Evolutionary conservation across 2,888 invertebrate species (phyloP).

Genomic region (Himalopsyche anomala): DNA sequence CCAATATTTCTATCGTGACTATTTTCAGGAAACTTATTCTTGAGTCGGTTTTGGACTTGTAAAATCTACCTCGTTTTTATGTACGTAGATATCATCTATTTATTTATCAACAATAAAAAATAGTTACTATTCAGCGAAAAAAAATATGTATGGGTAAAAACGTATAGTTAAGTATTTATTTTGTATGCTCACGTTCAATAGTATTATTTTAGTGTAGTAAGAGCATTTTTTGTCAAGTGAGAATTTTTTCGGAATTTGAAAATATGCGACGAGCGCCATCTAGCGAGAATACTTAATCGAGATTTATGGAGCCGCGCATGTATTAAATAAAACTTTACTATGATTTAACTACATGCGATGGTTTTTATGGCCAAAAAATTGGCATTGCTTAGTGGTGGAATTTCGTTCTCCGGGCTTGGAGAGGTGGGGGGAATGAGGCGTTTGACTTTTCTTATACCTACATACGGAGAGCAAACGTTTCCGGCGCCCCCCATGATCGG

Average conservation of each 20-base stretch:
- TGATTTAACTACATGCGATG: slow-evolving; percentile 27
- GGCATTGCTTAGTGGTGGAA: neutral
- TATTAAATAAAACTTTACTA: slow-evolving; percentile 37
- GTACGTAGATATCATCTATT: too few species aligned
- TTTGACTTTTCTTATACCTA: neutral
- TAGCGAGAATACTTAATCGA: neutral
- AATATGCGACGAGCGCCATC: neutral
- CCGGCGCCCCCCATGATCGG: neutral
- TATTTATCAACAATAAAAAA: too few species aligned
- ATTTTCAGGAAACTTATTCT: neutral
- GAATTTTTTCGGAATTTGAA: neutral
- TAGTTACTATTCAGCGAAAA: too few species aligned
- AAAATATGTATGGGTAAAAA: too few species aligned
- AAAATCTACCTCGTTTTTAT: neutral
- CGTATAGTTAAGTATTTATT: too few species aligned
- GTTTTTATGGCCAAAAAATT: slow-evolving; percentile 32
- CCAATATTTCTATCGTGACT: neutral
- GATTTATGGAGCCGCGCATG: neutral
- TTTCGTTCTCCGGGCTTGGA: neutral
- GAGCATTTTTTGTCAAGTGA: neutral
- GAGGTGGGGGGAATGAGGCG: neutral
- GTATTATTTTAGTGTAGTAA: too few species aligned
- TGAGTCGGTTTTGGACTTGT: neutral
- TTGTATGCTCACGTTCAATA: too few species aligned
- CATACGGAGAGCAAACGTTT: neutral